Base-by-base conservation (phyloP, 1,140 invertebrate genomes). In the Leptinotarsa texana region DNA sequence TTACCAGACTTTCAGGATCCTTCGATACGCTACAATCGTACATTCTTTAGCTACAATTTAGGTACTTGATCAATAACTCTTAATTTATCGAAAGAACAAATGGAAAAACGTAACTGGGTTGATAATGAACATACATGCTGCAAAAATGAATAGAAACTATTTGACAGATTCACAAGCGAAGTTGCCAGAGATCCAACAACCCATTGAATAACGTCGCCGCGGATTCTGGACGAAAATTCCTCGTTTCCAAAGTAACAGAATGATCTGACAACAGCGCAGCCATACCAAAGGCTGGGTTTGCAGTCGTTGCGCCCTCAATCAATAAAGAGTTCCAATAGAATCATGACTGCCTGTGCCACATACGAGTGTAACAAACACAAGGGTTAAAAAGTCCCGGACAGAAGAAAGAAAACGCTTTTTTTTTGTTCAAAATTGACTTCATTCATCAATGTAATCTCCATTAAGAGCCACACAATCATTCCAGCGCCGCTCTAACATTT, bases 241-340 rank as follows among this genome's bases (percentile, higher is more conserved):
- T 13, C 0, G 51, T 57, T 57, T 57, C 15, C 51, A 57, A 57
- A 3, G 13, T 18, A 57, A 57, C 51, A 15, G 15, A 57, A 15
- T 57, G 2, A n/a, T 57, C n/a, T 72, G 24, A n/a, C 47, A 73
- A 66, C 76, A 75, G 75, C 73, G 76, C 66, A 75, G 75, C 73
- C 73, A 15, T 24, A 51, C 8, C 62, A 77, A 73, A 77, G 70
- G 70, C 76, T 70, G 73, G 73, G 73, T 47, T 49, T 63, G 47
- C 73, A 65, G 70, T 74, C 69, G 76, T 77, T 69, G 76, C 76
- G 76, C 76, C 73, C 63, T 74, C 74, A 77, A 77, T 77, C 76
- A 73, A 77, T 77, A 77, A 69, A 49, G 48, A 51, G 68, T 51
- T 18, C 68, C 68, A 49, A 69, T 22, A 42, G 33, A 42, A 42